These are phyloP conservation scores for Orthochromis malagaraziensis DNA, from an alignment of 2,113 vertebrate genomes.

Conservation along the genomic window DNA sequence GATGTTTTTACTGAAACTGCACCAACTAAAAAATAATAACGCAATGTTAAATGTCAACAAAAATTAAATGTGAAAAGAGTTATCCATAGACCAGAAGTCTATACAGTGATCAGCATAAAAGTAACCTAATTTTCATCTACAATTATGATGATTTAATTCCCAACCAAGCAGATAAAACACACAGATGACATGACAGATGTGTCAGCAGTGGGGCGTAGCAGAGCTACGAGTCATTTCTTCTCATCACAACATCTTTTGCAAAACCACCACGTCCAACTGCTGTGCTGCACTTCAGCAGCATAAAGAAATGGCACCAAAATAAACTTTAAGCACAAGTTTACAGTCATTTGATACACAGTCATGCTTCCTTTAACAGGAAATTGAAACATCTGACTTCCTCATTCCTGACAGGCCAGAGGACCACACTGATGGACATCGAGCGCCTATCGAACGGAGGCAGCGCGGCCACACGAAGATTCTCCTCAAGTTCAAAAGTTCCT, in stretches of 20 bases:
- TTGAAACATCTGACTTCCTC: constrained; percentile 10
- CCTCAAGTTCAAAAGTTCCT: background rate
- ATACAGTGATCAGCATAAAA: background rate
- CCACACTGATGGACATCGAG: background rate
- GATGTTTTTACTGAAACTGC: background rate
- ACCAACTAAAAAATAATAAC: background rate
- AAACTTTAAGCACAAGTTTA: background rate
- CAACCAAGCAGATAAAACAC: background rate
- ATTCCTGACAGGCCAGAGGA: background rate
- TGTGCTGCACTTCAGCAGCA: background rate
- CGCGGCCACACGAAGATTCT: accelerated
- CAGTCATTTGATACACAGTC: background rate
- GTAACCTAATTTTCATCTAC: accelerated
- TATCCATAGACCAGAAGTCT: background rate
- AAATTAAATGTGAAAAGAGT: background rate
- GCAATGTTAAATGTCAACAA: background rate
- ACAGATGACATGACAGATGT: background rate
- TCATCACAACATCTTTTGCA: background rate
- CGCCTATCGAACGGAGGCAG: background rate
- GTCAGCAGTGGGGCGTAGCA: background rate
- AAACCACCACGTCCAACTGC: background rate
- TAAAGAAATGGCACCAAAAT: background rate
- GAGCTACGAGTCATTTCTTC: background rate
- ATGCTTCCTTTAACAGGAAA: constrained; percentile 3
- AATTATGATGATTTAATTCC: background rate